A percentile compares a stretch with the other conserved stretches of the same genome.
Evolutionary conservation across 2,888 invertebrate genomes (phyloP).

Genomic region (Pandemis cinnamomeana): DNA sequence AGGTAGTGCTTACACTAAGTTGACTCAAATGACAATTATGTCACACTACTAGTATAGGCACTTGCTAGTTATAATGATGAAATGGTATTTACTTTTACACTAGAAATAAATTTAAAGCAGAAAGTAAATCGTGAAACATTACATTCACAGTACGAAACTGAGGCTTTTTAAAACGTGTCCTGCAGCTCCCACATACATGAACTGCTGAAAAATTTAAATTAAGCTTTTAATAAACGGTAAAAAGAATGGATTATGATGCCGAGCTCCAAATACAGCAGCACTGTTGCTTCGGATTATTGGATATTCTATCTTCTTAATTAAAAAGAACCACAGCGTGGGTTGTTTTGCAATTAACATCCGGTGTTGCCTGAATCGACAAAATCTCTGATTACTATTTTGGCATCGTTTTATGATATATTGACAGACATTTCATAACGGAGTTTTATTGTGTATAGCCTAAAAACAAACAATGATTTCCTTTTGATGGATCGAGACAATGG

Average conservation of each 20-base stretch:
- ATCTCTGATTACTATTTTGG: slow-evolving; percentile 41
- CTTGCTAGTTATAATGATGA: too few species aligned
- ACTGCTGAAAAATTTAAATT: too few species aligned
- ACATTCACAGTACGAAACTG: too few species aligned
- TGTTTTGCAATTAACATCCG: slow-evolving; percentile 35
- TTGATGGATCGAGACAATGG: slow-evolving; percentile 33
- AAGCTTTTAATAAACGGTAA: not conserved
- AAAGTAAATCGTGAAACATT: too few species aligned
- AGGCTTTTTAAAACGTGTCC: too few species aligned
- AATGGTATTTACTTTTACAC: too few species aligned
- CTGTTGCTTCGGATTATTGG: not conserved
- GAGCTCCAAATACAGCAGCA: not conserved
- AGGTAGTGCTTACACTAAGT: too few species aligned
- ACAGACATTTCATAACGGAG: slow-evolving; percentile 38
- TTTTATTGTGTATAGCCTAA: slow-evolving; percentile 23
- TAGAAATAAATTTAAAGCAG: too few species aligned
- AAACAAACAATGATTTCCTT: slow-evolving; percentile 35
- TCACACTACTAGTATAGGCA: too few species aligned
- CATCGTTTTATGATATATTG: slow-evolving; percentile 41
- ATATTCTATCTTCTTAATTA: slow-evolving; percentile 11
- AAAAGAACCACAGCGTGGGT: slow-evolving; percentile 17
- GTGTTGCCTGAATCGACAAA: slow-evolving; percentile 15
- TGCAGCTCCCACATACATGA: not conserved
- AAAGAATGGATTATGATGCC: not conserved
- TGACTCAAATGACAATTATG: too few species aligned